Percentiles rank a stretch among this genome's conserved stretches.
phyloP scores from a whole-genome alignment of 2,113 vertebrate species.

The Ancistrus triradiatus region DNA sequence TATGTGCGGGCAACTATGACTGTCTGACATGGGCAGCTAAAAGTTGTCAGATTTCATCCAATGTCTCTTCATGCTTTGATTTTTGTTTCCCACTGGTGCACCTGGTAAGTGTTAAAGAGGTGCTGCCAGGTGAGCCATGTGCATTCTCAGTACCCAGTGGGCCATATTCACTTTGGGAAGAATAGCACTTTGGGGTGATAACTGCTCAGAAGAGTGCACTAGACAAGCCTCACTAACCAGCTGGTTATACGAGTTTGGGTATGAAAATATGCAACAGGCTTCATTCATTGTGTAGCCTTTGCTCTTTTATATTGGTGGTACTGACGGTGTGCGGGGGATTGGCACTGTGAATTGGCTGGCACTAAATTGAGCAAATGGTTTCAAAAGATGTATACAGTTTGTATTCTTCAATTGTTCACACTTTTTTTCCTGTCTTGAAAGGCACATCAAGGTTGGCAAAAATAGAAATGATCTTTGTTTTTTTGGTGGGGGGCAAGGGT shows the following conservation, averaged over 20 bases:
- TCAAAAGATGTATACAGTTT: not conserved
- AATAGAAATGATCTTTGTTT: too few relatives aligned
- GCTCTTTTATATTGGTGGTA: constrained; percentile 20
- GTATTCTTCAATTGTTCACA: constrained; percentile 3
- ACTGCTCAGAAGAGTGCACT: not conserved
- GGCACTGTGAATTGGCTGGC: constrained; percentile 29
- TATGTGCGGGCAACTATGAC: not conserved
- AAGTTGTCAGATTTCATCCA: not conserved
- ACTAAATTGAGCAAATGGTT: not conserved
- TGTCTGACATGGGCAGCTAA: not conserved
- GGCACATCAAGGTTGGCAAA: constrained; percentile 12
- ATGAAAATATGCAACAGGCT: constrained; percentile 4
- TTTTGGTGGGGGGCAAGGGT: too few relatives aligned
- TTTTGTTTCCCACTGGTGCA: not conserved
- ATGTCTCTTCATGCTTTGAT: not conserved
- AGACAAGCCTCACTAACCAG: not conserved
- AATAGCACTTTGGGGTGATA: constrained; percentile 19
- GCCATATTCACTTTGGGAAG: not conserved
- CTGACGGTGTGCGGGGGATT: constrained; percentile 13
- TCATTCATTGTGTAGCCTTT: not conserved
- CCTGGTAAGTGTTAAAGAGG: not conserved
- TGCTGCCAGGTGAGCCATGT: not conserved
- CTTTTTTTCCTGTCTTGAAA: not conserved
- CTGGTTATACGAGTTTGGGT: not conserved
- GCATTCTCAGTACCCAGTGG: not conserved